Conservation (phyloP, 1,140 invertebrate species). For the Lordiphosa mommai region DNA sequence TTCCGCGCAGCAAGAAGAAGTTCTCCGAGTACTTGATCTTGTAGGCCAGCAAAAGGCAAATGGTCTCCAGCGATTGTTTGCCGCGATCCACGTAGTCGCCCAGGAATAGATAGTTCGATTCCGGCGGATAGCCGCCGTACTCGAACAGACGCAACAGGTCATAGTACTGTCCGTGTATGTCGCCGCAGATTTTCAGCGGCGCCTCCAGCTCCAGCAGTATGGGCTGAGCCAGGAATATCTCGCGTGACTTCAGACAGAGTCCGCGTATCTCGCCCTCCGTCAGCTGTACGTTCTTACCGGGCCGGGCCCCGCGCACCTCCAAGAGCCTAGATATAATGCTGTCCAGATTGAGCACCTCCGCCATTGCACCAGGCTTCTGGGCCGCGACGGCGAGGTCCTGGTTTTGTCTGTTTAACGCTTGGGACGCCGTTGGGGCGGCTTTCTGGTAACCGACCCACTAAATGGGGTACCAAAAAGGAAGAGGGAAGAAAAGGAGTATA, state of each 20-base stretch:
- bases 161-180: slow-evolving; percentile 99
- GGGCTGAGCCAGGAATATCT: slow-evolving; percentile 98
- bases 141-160: slow-evolving; percentile 98
- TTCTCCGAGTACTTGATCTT: slow-evolving; percentile 96
- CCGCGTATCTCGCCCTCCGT: slow-evolving; percentile 97
- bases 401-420: slow-evolving; percentile 5
- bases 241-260: slow-evolving; percentile 95
- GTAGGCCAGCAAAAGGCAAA: slow-evolving; percentile 95
- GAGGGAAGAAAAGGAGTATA: neutral
- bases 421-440: slow-evolving; percentile 26
- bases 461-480: neutral
- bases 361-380: slow-evolving; percentile 26
- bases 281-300: slow-evolving; percentile 97
- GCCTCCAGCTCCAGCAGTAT: slow-evolving; percentile 98
- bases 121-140: slow-evolving; percentile 99
- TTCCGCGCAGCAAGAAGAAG: slow-evolving; percentile 90
- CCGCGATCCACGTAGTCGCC: slow-evolving; percentile 92
- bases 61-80: slow-evolving; percentile 93
- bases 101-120: slow-evolving; percentile 99
- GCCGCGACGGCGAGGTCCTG: slow-evolving; percentile 8
- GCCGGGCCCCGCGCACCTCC: slow-evolving; percentile 91
- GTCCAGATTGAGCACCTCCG: slow-evolving; percentile 47
- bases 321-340: slow-evolving; percentile 44
- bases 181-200: slow-evolving; percentile 98
- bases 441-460: slow-evolving; percentile 1